Percentiles rank a stretch among this genome's conserved stretches.
These are phyloP conservation scores for Zhuqinia jingwanae DNA, from an alignment of 2,888 invertebrate species.

Conservation along the genomic window DNA sequence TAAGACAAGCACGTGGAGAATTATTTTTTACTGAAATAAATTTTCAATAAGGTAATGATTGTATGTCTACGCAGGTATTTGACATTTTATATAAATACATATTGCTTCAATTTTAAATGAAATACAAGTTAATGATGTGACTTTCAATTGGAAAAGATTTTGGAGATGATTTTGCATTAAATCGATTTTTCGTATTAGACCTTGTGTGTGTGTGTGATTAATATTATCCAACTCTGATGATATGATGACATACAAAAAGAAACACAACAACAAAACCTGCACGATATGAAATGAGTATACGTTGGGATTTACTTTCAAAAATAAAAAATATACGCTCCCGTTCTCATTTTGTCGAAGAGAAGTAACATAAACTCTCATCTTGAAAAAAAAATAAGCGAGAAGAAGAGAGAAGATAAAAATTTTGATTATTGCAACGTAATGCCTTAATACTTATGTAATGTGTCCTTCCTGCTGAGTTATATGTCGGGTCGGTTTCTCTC, in stretches of 20 bases:
- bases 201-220: background rate
- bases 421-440: conserved; percentile 77
- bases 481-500: conserved; percentile 72
- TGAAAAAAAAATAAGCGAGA: conserved; percentile 39
- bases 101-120: background rate
- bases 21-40: background rate
- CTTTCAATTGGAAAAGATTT: too few species aligned
- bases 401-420: conserved; percentile 52
- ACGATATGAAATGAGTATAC: background rate
- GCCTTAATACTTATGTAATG: conserved; percentile 78
- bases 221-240: background rate
- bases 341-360: conserved; percentile 6
- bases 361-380: conserved; percentile 27
- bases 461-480: conserved; percentile 75
- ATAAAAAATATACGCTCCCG: conserved; percentile 23
- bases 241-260: background rate
- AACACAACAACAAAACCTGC: background rate
- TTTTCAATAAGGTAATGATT: background rate
- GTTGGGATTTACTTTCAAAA: conserved; percentile 17
- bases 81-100: background rate
- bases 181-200: background rate
- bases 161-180: too few species aligned
- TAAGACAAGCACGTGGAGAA: background rate
- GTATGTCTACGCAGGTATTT: background rate
- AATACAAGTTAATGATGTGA: too few species aligned